Base-by-base conservation (phyloP, 2,888 invertebrate genomes). In the Idaea biselata region DNA sequence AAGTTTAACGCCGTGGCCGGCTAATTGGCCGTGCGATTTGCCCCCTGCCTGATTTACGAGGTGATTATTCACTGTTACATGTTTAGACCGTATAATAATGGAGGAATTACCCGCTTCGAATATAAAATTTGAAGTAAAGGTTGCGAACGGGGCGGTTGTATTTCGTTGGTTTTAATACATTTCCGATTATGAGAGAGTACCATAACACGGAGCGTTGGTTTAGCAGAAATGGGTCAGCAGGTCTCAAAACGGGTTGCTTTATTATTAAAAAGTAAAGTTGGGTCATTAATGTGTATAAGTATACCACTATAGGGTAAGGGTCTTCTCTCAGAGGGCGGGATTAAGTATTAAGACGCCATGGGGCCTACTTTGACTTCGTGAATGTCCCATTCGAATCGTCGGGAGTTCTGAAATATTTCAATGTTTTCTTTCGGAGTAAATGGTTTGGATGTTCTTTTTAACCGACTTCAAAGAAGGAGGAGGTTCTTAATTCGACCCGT, bases 31-130 rank as follows among this genome's bases (percentile, higher is more conserved):
- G 62, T 69, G 71, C 73, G 75, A 74, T 72, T 73, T 68, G 66
- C 70, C 64, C 73, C 80, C 78, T 74, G 79, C 72, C 72, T 80
- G 84, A 88, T 88, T 88, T 89, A 88, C 86, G 79, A 79, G 78
- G 83, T 85, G 81, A 88, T 87, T 89, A 87, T 82, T 82, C 86
- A 81, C 71, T 74, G 76, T 77, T 78, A 70, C 69, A 67, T 71
- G 66, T 60, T 65, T 61, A 67, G 66, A 72, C 60, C 64, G 60
- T 63, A 69, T 65, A 63, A 69, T 65, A 63, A 65, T 62, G 60
- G 65, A 60, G 64, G 67, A 66, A 69, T 74, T 67, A 65, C 58
- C 63, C 8, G 44, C 44, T 8, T 25, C 55, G 33, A 60, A 18
- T 55, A 69, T 62, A 59, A 58, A 58, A 65, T 62, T 59, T 55